Evolutionary conservation across 2,113 vertebrate genomes (phyloP).

Genomic region (Xenopus borealis): DNA sequence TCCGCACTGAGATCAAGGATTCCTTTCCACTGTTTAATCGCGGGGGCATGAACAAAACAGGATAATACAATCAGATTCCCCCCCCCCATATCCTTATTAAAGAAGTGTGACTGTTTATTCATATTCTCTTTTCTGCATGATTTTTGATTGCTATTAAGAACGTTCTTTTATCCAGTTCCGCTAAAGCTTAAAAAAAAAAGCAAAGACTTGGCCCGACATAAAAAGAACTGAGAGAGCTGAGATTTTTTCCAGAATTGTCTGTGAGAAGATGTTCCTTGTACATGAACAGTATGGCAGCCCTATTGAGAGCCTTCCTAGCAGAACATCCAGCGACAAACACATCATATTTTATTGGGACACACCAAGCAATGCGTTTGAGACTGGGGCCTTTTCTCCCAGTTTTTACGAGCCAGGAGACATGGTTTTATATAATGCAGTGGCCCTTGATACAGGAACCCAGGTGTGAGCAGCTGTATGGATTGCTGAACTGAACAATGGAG

Average conservation of each 20-base stretch:
- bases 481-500: too few relatives aligned
- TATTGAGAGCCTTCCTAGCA: conserved; percentile 14
- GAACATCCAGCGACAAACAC: conserved; percentile 11
- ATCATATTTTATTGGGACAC: neutral
- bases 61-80: conserved; percentile 1
- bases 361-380: too few relatives aligned
- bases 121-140: conserved; percentile 31
- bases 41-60: neutral
- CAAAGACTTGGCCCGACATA: conserved; percentile 37
- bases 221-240: conserved; percentile 22
- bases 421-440: too few relatives aligned
- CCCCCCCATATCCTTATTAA: conserved; percentile 8
- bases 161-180: conserved; percentile 39
- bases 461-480: too few relatives aligned
- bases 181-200: conserved; percentile 4
- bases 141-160: conserved; percentile 35
- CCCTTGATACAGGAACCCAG: too few relatives aligned
- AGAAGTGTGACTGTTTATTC: conserved; percentile 39
- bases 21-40: neutral
- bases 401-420: too few relatives aligned
- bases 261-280: conserved; percentile 19
- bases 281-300: neutral
- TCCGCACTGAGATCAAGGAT: too few relatives aligned
- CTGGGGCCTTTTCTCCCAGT: too few relatives aligned
- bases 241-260: conserved; percentile 39